These are phyloP conservation scores for Drosophila insularis DNA, from an alignment of 1,140 invertebrate genomes.

Conservation along the genomic window DNA sequence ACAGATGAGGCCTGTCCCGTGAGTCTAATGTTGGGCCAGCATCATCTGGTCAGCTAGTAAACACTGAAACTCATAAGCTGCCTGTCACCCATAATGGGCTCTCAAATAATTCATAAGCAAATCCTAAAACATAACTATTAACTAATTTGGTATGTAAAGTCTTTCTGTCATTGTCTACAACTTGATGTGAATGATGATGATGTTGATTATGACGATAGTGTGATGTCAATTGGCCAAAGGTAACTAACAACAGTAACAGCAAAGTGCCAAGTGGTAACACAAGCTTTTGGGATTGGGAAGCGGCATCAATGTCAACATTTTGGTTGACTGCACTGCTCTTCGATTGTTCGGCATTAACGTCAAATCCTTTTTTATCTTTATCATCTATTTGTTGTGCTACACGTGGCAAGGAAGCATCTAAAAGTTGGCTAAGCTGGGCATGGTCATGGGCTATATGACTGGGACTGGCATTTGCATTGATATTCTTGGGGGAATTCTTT, in stretches of 20 bases:
- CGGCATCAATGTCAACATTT: conserved; percentile 22
- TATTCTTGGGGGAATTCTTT: conserved; percentile 7
- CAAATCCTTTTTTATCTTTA: conserved; percentile 13
- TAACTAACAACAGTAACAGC: conserved; percentile 66
- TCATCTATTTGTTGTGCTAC: conserved; percentile 25
- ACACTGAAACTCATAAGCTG: conserved; percentile 64
- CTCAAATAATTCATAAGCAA: conserved; percentile 62
- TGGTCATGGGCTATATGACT: conserved; percentile 35
- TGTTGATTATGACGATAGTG: conserved; percentile 42
- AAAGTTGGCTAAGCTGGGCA: conserved; percentile 73
- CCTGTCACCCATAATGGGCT: conserved; percentile 47
- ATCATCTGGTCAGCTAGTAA: conserved; percentile 42
- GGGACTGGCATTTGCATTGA: conserved; percentile 17
- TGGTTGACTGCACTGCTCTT: conserved; percentile 13
- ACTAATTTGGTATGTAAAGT: conserved; percentile 80
- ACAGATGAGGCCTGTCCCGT: conserved; percentile 23
- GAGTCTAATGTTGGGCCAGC: conserved; percentile 21
- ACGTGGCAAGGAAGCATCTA: conserved; percentile 62
- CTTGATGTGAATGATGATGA: conserved; percentile 40
- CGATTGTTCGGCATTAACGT: conserved; percentile 14
- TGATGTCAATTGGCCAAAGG: conserved; percentile 36
- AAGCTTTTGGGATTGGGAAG: conserved; percentile 31
- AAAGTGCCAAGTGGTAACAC: conserved; percentile 44
- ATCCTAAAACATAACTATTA: conserved; percentile 77
- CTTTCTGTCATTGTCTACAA: conserved; percentile 72